Evolutionary conservation across 2,113 vertebrate species (phyloP).

Genomic region (Aptenodytes patagonicus): DNA sequence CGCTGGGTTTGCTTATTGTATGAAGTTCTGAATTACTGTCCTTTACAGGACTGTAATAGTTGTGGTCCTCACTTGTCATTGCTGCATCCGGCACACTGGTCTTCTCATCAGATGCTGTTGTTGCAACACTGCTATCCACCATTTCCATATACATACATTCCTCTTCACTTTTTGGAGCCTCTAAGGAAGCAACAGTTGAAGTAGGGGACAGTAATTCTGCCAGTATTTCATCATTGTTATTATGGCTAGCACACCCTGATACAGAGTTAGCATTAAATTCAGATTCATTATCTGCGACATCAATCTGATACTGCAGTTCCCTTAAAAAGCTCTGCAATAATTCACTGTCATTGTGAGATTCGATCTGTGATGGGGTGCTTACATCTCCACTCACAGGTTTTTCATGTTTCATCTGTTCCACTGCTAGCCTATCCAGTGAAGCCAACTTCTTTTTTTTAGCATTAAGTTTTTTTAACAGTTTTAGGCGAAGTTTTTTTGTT

Average conservation of each 20-base stretch:
- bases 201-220: conserved; percentile 84
- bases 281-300: conserved; percentile 67
- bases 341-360: conserved; percentile 47
- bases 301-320: conserved; percentile 71
- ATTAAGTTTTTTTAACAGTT: conserved; percentile 89
- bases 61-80: conserved; percentile 26
- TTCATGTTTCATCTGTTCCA: background rate
- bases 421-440: conserved; percentile 76
- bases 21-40: background rate
- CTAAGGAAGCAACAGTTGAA: conserved; percentile 71
- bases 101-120: background rate
- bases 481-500: conserved; percentile 82
- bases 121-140: conserved; percentile 4
- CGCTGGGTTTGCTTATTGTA: background rate
- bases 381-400: background rate
- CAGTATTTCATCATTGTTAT: conserved; percentile 77
- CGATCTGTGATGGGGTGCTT: background rate
- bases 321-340: conserved; percentile 70
- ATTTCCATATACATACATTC: conserved; percentile 80
- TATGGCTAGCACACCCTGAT: conserved; percentile 47
- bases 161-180: conserved; percentile 65
- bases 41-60: conserved; percentile 42
- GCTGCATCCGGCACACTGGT: background rate
- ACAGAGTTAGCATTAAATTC: conserved; percentile 63
- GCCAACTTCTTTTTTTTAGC: conserved; percentile 91